Base-by-base conservation (phyloP, 2,113 vertebrate genomes). In the Triplophysa rosa region DNA sequence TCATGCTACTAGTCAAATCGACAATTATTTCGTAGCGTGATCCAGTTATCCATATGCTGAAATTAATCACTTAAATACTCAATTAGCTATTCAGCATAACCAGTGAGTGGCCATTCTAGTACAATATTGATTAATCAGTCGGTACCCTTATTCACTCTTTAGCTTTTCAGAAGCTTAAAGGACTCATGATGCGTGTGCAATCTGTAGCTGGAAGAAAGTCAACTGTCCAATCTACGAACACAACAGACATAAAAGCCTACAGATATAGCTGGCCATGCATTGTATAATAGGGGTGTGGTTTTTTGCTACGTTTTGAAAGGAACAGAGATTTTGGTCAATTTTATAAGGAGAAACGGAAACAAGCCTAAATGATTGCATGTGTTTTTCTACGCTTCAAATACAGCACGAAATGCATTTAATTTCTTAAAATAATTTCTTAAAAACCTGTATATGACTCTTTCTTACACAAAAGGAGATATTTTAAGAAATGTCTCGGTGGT, bases 21-120 rank as follows among this genome's bases (percentile, higher is more conserved):
- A 40, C 2, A 42, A 61, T 70, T 70, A 70, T 69, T 82, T 56
- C 17, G 71, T 74, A 49, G 66, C 66, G 79, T 17, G 17, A 79
- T 42, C 58, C 13, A 23, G 52, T 66, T 76, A 47, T 52, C 71
- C 76, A 84, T 82, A 70, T 84, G 83, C 61, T 79, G 66, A 66
- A 45, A 24, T 64, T 61, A 79, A 78, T 61, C 64, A 65, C 69
- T 81, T 82, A 79, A 84, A 79, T 49, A 78, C 33, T 70, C 58
- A 74, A 68, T 84, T 79, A 79, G 74, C 61, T 76, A 65, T 52
- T 80, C 78, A 71, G 78, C 72, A 68, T 66, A 74, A 80, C 78
- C 82, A 83, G 54, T 79, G 75, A 45, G 37, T 45, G 58, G 71
- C 58, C 58, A 62, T 23, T 62, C 56, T 45, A 47, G 58, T 24